Percentiles rank a stretch among this genome's conserved stretches.
These are phyloP conservation scores for Erebia palarica DNA, from an alignment of 2,888 invertebrate genomes.

Conservation along the genomic window DNA sequence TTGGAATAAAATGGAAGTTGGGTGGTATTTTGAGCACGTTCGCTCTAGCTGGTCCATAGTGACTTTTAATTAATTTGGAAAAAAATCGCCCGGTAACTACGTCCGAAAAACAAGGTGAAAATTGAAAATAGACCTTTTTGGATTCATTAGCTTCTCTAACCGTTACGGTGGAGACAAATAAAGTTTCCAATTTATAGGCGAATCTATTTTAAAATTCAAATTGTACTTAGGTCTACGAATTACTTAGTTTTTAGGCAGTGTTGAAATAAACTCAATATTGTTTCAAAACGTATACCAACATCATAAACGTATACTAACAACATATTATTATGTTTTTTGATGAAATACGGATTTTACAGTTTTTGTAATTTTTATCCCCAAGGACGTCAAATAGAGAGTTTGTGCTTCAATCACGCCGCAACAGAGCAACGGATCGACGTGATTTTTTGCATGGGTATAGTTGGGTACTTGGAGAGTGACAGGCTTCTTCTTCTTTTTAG, in stretches of 20 bases:
- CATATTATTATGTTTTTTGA: neutral
- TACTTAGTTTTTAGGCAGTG: neutral
- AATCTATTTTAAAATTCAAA: conserved; percentile 3
- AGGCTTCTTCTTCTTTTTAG: no score
- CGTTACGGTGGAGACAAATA: neutral
- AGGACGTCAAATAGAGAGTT: no score
- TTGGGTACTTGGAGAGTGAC: no score
- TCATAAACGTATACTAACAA: neutral
- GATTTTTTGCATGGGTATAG: no score
- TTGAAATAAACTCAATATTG: neutral
- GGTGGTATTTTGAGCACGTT: conserved; percentile 76
- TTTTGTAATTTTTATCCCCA: no score
- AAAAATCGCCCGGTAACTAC: conserved; percentile 55
- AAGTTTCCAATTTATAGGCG: conserved; percentile 1
- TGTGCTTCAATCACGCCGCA: no score
- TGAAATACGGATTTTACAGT: no score
- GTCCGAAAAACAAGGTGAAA: conserved; percentile 42
- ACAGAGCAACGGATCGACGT: no score
- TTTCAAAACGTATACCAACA: neutral
- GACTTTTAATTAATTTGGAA: conserved; percentile 74
- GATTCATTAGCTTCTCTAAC: conserved; percentile 33
- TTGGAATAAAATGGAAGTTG: conserved; percentile 51
- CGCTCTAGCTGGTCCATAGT: conserved; percentile 51
- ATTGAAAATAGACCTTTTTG: conserved; percentile 38
- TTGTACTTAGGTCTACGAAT: neutral